Evolutionary conservation across 2,888 invertebrate species (phyloP).

Genomic region (Agelastica alni): DNA sequence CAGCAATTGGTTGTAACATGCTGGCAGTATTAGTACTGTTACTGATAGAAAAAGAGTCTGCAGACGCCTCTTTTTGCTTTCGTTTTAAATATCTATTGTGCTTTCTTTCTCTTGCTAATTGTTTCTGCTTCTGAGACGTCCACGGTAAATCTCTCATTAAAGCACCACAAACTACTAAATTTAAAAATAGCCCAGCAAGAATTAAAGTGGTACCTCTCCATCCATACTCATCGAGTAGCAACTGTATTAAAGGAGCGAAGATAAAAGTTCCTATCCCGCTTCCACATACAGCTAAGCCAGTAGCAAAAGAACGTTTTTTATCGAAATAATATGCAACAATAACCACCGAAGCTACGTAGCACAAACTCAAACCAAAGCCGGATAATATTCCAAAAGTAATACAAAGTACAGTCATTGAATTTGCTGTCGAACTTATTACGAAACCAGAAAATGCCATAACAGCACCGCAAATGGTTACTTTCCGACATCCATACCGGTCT

Average conservation of each 20-base stretch:
- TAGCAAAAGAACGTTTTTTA: constrained; percentile 80
- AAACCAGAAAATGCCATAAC: constrained; percentile 77
- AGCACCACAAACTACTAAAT: constrained; percentile 80
- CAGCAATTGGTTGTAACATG: constrained; percentile 59
- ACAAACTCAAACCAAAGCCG: constrained; percentile 82
- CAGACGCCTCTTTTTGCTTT: constrained; percentile 64
- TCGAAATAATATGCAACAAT: constrained; percentile 91
- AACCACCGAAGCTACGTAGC: constrained; percentile 89
- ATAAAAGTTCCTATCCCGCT: constrained; percentile 88
- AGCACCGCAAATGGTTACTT: constrained; percentile 78
- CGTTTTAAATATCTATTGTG: constrained; percentile 63
- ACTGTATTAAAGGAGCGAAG: constrained; percentile 79
- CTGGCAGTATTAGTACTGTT: constrained; percentile 70
- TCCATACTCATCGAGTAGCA: constrained; percentile 74
- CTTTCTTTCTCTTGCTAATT: constrained; percentile 66
- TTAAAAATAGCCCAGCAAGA: constrained; percentile 77
- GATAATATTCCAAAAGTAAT: constrained; percentile 83
- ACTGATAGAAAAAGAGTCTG: constrained; percentile 71
- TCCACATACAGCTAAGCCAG: constrained; percentile 84
- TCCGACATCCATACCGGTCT: constrained; percentile 80
- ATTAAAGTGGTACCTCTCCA: constrained; percentile 86
- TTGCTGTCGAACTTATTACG: constrained; percentile 74
- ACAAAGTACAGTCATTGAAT: constrained; percentile 77
- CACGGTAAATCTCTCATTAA: constrained; percentile 78
- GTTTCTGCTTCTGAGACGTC: constrained; percentile 66